Base-by-base conservation (phyloP, 2,113 vertebrate genomes). In the Geothlypis trichas region DNA sequence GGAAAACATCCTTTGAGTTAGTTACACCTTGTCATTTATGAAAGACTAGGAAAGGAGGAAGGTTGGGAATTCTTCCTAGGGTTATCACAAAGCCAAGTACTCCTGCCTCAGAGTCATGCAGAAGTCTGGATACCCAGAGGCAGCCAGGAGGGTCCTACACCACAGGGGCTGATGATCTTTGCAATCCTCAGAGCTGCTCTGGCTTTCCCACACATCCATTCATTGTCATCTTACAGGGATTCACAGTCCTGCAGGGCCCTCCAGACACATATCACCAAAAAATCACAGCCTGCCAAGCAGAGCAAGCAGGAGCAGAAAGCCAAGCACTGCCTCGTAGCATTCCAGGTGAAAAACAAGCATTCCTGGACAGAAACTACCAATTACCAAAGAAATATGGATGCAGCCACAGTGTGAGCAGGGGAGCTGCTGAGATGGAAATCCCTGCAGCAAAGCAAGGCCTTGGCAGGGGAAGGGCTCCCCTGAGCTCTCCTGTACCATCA, bases 401-500 rank as follows among this genome's bases (percentile, higher is more conserved):
- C 42, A 67, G 46, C 24, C 4, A 1, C 44, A 42, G 42, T 0
- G 0, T 4, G 27, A 59, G 61, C 13, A 0, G 59, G 26, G 55
- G 44, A 7, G 41, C 81, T 78, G 61, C 2, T 14, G 42, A 44
- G 65, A 58, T 1, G 2, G 3, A 27, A 33, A 37, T 42, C 73
- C 46, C 82, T 44, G 72, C 55, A 59, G 62, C 7, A 2, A 66
- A 31, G 47, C 51, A 71, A 71, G 54, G 69, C 18, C 76, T 21
- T 31, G 11, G 27, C 49, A 26, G 7, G 5, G 13, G 21, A 6
- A 73, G 12, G 8, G 14, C 12, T 67, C 61, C 42, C 46, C 74
- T 31, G 58, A 76, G 72, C 44, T 46, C 65, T 35, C 51, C 57
- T 71, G 21, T 11, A 28, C 15, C 0, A 84, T 17, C 80, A 55